Evolutionary conservation across 2,113 vertebrate genomes (phyloP), one percentile per base, ranked within the genome.

Genomic region (rat (Rattus norvegicus)): DNA sequence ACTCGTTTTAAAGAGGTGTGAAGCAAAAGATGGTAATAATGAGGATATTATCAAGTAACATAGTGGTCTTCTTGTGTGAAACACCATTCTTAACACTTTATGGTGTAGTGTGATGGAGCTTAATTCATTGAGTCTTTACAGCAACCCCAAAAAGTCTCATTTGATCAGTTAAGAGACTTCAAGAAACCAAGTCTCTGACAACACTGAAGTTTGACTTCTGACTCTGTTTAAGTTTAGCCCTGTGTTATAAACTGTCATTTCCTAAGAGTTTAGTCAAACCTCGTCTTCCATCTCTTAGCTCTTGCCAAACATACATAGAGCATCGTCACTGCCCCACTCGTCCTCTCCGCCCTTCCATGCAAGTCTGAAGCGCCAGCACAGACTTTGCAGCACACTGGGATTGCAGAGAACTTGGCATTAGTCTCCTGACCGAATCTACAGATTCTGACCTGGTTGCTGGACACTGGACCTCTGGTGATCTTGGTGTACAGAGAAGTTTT

Each of bases 131-230:
- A 63, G 47, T 84, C 79, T 92, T 87, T 95, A 72, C 0, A 94
- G 33, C 76, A 91, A 33, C 9, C 30, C 39, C 85, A 0, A 87
- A 85, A 79, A 39, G 22, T 80, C 8, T 30, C 28, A 59, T 80
- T 94, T 36, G 92, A 75, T 61, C 49, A 70, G 70, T 95, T 39
- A 92, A 92, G 26, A 92, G 93, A 95, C n/a, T 52, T 95, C 33
- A 94, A 92, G 43, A 92, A 92, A 96, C 16, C 52, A 49, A 73
- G n/a, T 67, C 26, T 86, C 70, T 91, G 33, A 92, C 33, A 24
- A 36, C 3, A 72, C 54, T 33, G 67, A 94, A 77, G 20, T 94
- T 89, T 93, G 81, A 4, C 77, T 77, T 56, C 22, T 65, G 26
- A 80, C 52, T 84, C 30, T 20, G 54, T 84, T 28, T 17, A 83